Evolutionary conservation across 2,113 vertebrate species (phyloP).

Genomic region (Erinaceus europaeus): DNA sequence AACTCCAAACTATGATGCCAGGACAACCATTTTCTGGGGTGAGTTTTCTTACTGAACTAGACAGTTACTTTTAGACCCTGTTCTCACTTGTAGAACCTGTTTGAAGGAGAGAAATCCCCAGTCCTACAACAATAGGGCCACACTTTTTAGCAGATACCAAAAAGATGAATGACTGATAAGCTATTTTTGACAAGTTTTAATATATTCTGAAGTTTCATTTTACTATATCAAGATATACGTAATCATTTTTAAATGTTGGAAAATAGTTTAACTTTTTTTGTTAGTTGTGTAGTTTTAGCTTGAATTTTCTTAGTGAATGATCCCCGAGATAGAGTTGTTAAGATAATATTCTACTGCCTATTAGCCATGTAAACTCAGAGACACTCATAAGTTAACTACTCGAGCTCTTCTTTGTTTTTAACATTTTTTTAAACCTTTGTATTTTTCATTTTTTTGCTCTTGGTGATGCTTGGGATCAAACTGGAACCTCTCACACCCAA

Average conservation of each 20-base stretch:
- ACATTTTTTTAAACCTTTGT: no score
- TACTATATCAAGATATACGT: neutral
- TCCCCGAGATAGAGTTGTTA: no score
- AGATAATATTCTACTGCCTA: neutral
- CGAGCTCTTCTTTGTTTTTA: no score
- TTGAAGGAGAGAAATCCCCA: no score
- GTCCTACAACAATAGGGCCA: no score
- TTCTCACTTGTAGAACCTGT: no score
- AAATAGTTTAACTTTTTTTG: no score
- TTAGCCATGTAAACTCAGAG: neutral
- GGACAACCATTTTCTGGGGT: neutral
- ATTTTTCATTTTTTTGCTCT: no score
- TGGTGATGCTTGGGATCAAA: no score
- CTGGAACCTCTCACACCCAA: no score
- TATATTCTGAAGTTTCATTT: neutral
- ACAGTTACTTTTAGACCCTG: neutral
- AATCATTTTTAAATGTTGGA: neutral
- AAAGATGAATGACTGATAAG: neutral
- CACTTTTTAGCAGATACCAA: neutral
- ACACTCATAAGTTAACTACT: neutral
- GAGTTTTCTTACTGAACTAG: accelerated
- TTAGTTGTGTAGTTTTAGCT: no score
- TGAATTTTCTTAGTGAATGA: no score
- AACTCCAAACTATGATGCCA: neutral
- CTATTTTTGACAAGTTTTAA: neutral